Evolutionary conservation across 1,140 invertebrate genomes (phyloP).

Genomic region (Hyles euphorbiae): DNA sequence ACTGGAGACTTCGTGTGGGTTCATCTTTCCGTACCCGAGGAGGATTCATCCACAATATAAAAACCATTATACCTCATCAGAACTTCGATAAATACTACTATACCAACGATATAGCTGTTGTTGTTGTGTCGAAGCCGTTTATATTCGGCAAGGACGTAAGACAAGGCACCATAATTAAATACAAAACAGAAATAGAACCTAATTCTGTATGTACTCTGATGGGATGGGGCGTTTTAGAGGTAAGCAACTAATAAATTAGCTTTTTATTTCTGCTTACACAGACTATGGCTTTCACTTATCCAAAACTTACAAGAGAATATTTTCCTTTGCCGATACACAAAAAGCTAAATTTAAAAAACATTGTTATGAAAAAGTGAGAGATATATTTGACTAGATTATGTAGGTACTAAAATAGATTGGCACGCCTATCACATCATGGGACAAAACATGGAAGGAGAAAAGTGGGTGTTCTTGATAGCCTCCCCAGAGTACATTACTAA

Average conservation of each 20-base stretch:
- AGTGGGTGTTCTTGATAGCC: no score
- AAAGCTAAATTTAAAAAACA: no score
- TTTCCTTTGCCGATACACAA: no score
- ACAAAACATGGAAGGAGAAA: no score
- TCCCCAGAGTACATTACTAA: no score
- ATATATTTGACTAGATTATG: no score
- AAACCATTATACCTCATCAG: slow-evolving; percentile 48
- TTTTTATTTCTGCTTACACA: not conserved
- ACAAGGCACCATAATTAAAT: slow-evolving; percentile 54
- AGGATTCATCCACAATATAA: slow-evolving; percentile 44
- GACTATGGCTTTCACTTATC: no score
- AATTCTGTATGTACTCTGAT: slow-evolving; percentile 44
- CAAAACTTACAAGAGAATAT: no score
- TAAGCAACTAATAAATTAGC: slow-evolving; percentile 18
- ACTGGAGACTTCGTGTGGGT: slow-evolving; percentile 57
- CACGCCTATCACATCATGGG: no score
- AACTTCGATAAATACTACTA: slow-evolving; percentile 53
- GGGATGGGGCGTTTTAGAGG: slow-evolving; percentile 59
- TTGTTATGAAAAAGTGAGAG: no score
- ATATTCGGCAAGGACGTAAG: slow-evolving; percentile 36
- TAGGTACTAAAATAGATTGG: no score
- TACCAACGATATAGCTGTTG: slow-evolving; percentile 55
- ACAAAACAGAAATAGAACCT: slow-evolving; percentile 34
- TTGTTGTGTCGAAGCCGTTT: slow-evolving; percentile 43
- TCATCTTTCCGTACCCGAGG: slow-evolving; percentile 49